Conservation (phyloP, 2,113 vertebrate species). For the Psilopogon haemacephalus region DNA sequence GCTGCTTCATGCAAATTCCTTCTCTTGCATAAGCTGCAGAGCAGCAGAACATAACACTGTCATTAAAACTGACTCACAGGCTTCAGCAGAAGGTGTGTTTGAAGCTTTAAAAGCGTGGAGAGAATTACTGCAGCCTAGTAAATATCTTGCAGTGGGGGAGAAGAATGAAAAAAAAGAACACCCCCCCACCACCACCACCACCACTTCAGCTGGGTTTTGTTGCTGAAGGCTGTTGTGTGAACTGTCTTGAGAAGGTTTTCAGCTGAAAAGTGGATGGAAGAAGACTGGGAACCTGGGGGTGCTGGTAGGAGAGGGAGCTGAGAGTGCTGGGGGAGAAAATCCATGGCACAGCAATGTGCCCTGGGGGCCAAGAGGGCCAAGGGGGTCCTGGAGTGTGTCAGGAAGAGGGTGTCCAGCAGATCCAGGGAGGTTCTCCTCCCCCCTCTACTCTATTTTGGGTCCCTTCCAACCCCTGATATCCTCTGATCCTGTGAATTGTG, state of each 20-base stretch:
- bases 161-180: background rate
- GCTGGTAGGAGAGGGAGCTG: too few relatives aligned
- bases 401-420: too few relatives aligned
- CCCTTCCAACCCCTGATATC: too few relatives aligned
- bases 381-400: too few relatives aligned
- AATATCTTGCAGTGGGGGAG: conserved; percentile 23
- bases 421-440: too few relatives aligned
- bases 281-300: background rate
- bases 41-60: conserved; percentile 61
- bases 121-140: conserved; percentile 57
- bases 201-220: background rate
- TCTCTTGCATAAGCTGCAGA: conserved; percentile 65
- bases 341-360: too few relatives aligned
- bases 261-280: background rate
- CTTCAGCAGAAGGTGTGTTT: conserved; percentile 70
- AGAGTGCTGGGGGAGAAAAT: too few relatives aligned
- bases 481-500: too few relatives aligned
- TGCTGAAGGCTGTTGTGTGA: background rate
- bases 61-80: conserved; percentile 72
- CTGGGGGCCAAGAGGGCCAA: too few relatives aligned
- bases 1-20: conserved; percentile 66
- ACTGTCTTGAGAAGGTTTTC: background rate
- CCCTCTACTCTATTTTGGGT: too few relatives aligned
- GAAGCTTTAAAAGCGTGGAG: conserved; percentile 38
- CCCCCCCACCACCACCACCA: too few relatives aligned